Base-by-base conservation (phyloP, 2,113 vertebrate genomes). In the Menura novaehollandiae region DNA sequence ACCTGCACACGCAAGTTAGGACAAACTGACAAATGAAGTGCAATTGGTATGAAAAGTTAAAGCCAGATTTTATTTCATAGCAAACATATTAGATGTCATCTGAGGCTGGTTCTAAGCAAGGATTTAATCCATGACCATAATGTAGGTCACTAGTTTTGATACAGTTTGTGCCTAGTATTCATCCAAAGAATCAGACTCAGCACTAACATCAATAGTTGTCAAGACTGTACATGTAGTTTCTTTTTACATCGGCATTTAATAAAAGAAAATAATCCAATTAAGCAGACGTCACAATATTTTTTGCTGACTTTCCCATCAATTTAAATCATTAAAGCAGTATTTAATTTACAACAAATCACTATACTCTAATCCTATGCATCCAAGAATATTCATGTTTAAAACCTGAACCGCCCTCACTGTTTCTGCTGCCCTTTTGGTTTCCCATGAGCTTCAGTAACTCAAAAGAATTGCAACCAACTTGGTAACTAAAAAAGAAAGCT, bases 391-490 rank as follows among this genome's bases (percentile, higher is more conserved):
- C 67, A 74, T 23, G 18, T 84, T 93, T 93, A 86, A 94, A 96
- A 86, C 16, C 72, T 89, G 95, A 92, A 94, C 93, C 88, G 90
- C 95, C 92, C 88, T 96, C 79, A 13, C 92, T 0, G 90, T 96
- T 95, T 96, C 76, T 92, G 88, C 83, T 90, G 83, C 47, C 92
- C 90, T 88, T 94, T 66, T 64, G 39, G 85, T 75, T 95, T 97
- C 88, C 90, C 92, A 41, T 68, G 86, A 90, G 90, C 74, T 95
- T 92, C 73, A 93, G 68, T 92, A 95, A 96, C 88, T 97, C 92
- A 96, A 96, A 96, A 94, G 95, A 88, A 93, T 81, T 81, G 64
- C 79, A 92, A 68, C 92, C 90, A 94, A 88, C 95, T 94, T 75
- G 83, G 52, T 84, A 94, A 78, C 93, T 86, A 74, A 94, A 95